Conservation (phyloP, 2,888 invertebrate genomes). For the Agriotes lineatus region DNA sequence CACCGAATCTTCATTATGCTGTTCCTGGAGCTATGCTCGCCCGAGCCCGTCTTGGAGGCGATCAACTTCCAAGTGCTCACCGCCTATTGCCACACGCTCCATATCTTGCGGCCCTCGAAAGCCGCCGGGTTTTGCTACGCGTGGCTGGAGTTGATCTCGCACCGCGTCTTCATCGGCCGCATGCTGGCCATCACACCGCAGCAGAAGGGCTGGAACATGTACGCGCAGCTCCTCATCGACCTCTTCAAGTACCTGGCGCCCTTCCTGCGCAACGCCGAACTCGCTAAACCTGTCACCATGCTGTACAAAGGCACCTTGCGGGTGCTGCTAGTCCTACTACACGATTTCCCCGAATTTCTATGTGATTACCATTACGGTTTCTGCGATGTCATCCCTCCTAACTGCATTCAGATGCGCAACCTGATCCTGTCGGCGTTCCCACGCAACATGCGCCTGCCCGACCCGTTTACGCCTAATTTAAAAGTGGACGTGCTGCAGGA, state of each 20-base stretch:
- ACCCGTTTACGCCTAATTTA: conserved; percentile 97
- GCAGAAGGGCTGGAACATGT: conserved; percentile 98
- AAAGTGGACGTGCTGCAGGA: conserved; percentile 90
- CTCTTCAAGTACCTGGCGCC: conserved; percentile 97
- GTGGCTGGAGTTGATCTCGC: conserved; percentile 98
- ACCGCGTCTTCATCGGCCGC: conserved; percentile 94
- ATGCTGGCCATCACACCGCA: conserved; percentile 92
- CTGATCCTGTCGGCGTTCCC: conserved; percentile 98
- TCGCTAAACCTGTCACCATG: conserved; percentile 92
- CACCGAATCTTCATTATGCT: conserved; percentile 97
- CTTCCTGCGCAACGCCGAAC: conserved; percentile 95
- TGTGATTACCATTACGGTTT: conserved; percentile 99
- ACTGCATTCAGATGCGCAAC: conserved; percentile 99
- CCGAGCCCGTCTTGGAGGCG: conserved; percentile 93
- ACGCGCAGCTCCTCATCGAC: conserved; percentile 94
- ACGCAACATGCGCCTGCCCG: conserved; percentile 96
- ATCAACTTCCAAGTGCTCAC: conserved; percentile 95
- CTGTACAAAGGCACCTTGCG: conserved; percentile 97
- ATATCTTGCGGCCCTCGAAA: conserved; percentile 90
- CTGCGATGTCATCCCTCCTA: conserved; percentile 99
- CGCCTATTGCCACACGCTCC: conserved; percentile 95
- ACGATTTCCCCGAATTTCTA: conserved; percentile 99
- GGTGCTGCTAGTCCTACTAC: conserved; percentile 93
- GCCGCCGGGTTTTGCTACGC: conserved; percentile 98
- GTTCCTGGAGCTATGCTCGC: conserved; percentile 95